Evolutionary conservation across 2,888 invertebrate species (phyloP).

Genomic region (Apodemia duryi): DNA sequence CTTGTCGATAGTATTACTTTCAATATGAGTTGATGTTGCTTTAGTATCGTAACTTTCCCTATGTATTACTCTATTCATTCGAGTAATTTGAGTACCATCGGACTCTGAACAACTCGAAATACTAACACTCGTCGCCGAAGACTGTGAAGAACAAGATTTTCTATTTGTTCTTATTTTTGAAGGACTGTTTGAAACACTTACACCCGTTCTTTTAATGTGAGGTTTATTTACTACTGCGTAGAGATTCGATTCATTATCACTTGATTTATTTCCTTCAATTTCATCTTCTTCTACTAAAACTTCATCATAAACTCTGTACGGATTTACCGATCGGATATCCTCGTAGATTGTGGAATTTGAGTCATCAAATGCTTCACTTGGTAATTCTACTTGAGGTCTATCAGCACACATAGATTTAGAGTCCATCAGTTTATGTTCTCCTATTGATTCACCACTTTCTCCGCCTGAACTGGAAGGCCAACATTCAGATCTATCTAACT

Average conservation of each 20-base stretch:
- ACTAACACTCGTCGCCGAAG: constrained; percentile 74
- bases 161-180: constrained; percentile 58
- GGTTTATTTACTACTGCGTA: constrained; percentile 74
- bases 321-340: constrained; percentile 54
- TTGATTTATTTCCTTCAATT: constrained; percentile 62
- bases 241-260: constrained; percentile 63
- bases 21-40: constrained; percentile 74
- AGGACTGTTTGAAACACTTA: constrained; percentile 76
- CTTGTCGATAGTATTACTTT: constrained; percentile 81
- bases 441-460: constrained; percentile 80
- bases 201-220: constrained; percentile 63
- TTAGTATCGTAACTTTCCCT: constrained; percentile 64
- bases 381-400: constrained; percentile 74
- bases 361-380: constrained; percentile 73
- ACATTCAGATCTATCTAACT: constrained; percentile 85
- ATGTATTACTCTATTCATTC: constrained; percentile 61
- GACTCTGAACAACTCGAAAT: constrained; percentile 77
- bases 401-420: constrained; percentile 46
- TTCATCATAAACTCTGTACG: constrained; percentile 68
- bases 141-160: constrained; percentile 70
- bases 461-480: constrained; percentile 86
- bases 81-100: constrained; percentile 74
- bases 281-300: constrained; percentile 72
- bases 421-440: constrained; percentile 58
- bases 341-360: constrained; percentile 57